Evolutionary conservation across 2,888 invertebrate genomes (phyloP), one percentile per base, ranked within the genome.

Genomic region (Gordius sp.): DNA sequence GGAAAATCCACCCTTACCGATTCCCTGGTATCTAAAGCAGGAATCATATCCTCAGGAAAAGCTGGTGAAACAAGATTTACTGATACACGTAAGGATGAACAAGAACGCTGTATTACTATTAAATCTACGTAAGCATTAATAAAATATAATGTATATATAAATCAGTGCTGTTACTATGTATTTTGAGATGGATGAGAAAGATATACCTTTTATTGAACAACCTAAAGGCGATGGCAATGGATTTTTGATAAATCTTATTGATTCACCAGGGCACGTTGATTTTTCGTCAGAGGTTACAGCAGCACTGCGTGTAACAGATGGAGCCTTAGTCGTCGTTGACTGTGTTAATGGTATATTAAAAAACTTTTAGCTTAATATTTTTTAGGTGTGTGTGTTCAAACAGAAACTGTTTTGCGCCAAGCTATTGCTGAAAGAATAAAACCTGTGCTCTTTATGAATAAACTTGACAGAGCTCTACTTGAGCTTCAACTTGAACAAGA

Each of bases 401-500:
- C 97, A 39, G 97, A 99, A 74, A 93, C 97, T 66, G 99, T 99
- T 60, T 76, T 99, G 66, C 84, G 97, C 75, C 99, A 99, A 72
- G 97, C 97, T 61, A 99, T 99, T 68, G 87, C 89, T 61, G 97
- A 99, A 75, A 82, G 97, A 68, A 99, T 99, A 67, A 93, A 91
- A 80, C 97, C 99, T 59, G 85, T 99, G 64, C 76, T 99, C 66
- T 97, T 99, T 80, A 93, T 99, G 93, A 99, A 99, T 82, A 99
- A 99, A 75, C 93, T 99, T 93, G 99, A 99, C 76, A 82, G 97
- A 64, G 97, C 97, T 63, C 76, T 99, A 60, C 75, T 97, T 41
- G 97, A 97, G 72, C 75, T 99, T 68, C 93, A 99, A 69, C 73
- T 93, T 65, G 91, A 85, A 60, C 78, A 82, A 62, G 97, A 99